Percentiles rank a stretch among this genome's conserved stretches.
These are phyloP conservation scores for Autographa pulchrina DNA, from an alignment of 2,888 invertebrate species.

Conservation along the genomic window DNA sequence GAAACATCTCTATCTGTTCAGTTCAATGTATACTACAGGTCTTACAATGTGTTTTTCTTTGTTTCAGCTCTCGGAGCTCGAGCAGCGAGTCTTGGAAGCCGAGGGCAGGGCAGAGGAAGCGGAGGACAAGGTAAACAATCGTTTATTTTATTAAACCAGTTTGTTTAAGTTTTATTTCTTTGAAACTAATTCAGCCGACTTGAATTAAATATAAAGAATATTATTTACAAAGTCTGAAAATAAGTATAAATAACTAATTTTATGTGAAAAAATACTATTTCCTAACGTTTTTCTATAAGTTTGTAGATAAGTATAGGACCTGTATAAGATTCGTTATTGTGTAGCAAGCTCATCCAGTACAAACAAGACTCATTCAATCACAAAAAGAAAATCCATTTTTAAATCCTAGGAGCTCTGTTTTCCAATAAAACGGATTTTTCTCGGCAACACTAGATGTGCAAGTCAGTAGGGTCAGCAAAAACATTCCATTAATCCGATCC, in stretches of 20 bases:
- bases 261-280: too few species aligned
- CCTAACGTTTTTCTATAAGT: too few species aligned
- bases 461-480: constrained; percentile 79
- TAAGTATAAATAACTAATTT: too few species aligned
- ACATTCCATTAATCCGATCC: constrained; percentile 70
- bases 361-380: constrained; percentile 35
- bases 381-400: constrained; percentile 48
- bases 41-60: constrained; percentile 61
- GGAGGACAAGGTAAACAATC: constrained; percentile 95
- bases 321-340: too few species aligned
- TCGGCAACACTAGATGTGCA: constrained; percentile 64
- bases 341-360: too few species aligned
- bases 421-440: constrained; percentile 51
- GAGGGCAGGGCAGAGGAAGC: constrained; percentile 98
- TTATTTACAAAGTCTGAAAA: too few species aligned
- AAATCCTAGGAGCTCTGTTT: constrained; percentile 44
- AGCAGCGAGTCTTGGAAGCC: constrained; percentile 97
- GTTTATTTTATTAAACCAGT: neutral
- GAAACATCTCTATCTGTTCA: constrained; percentile 13
- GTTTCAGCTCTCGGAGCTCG: constrained; percentile 97
- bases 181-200: too few species aligned
- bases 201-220: too few species aligned
- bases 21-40: constrained; percentile 1
- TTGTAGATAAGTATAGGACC: too few species aligned
- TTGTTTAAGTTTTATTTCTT: too few species aligned